phyloP scores from a whole-genome alignment of 2,797 vertebrate species.

The Cirrhinus mrigala region DNA sequence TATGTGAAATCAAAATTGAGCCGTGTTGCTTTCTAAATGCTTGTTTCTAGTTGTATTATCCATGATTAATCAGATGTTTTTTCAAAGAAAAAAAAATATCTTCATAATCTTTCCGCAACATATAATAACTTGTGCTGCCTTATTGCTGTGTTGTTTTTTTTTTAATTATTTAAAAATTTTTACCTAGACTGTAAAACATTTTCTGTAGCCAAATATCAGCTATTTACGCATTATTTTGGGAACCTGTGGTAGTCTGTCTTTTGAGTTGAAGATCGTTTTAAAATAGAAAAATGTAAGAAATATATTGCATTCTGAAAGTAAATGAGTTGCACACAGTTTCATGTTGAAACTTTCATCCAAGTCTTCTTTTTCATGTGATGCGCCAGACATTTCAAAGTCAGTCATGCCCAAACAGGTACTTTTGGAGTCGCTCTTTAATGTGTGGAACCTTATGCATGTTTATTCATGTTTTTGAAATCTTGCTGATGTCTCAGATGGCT shows the following conservation, averaged over 20 bases:
- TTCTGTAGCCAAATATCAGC: background rate
- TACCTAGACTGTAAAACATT: background rate
- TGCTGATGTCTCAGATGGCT: background rate
- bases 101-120: background rate
- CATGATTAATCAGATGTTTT: background rate
- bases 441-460: background rate
- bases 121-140: background rate
- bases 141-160: background rate
- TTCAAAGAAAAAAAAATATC: background rate
- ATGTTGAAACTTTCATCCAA: background rate
- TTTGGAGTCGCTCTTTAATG: background rate
- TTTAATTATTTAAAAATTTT: background rate
- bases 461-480: constrained; percentile 32
- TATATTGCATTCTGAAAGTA: background rate
- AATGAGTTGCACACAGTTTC: background rate
- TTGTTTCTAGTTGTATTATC: background rate
- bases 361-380: background rate
- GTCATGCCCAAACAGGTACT: constrained; percentile 4
- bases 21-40: background rate
- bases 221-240: background rate
- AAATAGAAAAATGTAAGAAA: background rate
- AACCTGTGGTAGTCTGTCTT: background rate
- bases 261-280: background rate
- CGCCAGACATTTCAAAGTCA: background rate
- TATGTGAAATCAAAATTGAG: background rate